Percentiles rank a stretch among this genome's conserved stretches.
These are phyloP conservation scores for Watsonalla binaria DNA, from an alignment of 2,888 invertebrate species.

Conservation along the genomic window DNA sequence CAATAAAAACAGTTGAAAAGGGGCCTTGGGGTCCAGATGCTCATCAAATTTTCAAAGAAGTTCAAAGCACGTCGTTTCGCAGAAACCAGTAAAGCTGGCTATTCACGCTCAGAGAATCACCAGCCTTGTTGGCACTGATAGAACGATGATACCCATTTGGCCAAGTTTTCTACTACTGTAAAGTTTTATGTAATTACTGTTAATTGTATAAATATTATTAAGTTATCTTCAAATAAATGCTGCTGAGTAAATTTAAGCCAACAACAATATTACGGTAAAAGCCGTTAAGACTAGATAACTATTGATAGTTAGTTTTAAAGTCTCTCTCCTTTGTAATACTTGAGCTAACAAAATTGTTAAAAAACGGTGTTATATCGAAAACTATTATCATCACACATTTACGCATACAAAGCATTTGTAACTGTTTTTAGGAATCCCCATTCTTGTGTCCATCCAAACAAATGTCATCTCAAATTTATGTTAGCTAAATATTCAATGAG, in stretches of 20 bases:
- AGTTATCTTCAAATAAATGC: too few relatives aligned
- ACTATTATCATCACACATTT: conserved; percentile 32
- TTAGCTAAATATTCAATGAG: background rate
- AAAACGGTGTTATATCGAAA: conserved; percentile 30
- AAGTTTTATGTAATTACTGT: too few relatives aligned
- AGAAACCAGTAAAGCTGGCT: too few relatives aligned
- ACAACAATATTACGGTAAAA: conserved; percentile 34
- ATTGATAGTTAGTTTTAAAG: conserved; percentile 27
- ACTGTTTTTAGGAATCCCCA: conserved; percentile 24
- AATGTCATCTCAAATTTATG: conserved; percentile 18
- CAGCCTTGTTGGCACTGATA: too few relatives aligned
- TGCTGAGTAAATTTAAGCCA: conserved; percentile 37
- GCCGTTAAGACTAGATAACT: conserved; percentile 35
- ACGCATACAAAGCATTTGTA: conserved; percentile 24
- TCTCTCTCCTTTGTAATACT: conserved; percentile 31
- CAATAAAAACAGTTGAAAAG: too few relatives aligned
- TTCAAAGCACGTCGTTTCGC: too few relatives aligned
- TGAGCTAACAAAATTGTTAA: conserved; percentile 29
- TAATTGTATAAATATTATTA: too few relatives aligned
- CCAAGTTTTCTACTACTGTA: too few relatives aligned
- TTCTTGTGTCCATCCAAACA: conserved; percentile 22
- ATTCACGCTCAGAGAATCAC: too few relatives aligned
- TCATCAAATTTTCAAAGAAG: too few relatives aligned
- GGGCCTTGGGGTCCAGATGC: too few relatives aligned
- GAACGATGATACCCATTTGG: too few relatives aligned